Evolutionary conservation across 2,113 vertebrate species (phyloP).

Genomic region (Colinus virginianus): DNA sequence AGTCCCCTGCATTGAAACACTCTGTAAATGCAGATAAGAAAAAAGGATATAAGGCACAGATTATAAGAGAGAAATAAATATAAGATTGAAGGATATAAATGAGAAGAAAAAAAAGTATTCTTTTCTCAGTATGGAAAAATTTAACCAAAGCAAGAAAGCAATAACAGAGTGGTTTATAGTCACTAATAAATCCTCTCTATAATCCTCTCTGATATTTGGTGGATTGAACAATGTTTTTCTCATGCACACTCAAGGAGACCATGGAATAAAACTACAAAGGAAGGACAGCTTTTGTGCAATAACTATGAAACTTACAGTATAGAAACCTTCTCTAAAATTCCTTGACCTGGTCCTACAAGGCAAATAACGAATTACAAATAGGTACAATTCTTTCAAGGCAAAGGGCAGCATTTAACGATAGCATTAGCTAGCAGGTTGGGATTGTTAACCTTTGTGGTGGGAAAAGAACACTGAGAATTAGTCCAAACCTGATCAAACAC

Average conservation of each 20-base stretch:
- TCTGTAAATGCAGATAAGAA: neutral
- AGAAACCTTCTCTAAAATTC: neutral
- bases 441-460: neutral
- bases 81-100: neutral
- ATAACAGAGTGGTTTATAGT: neutral
- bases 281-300: neutral
- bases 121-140: neutral
- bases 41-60: neutral
- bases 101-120: neutral
- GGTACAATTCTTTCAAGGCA: neutral
- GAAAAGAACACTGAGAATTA: neutral
- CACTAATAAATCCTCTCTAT: neutral
- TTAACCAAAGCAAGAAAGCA: neutral
- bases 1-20: neutral
- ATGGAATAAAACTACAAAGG: neutral
- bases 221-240: neutral
- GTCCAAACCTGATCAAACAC: neutral
- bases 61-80: neutral
- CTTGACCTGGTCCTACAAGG: neutral
- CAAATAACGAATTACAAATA: neutral
- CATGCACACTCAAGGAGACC: neutral
- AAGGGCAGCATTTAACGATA: neutral
- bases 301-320: neutral
- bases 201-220: neutral
- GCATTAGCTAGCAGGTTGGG: neutral